These are phyloP conservation scores for Leucopsar rothschildi DNA, from an alignment of 2,113 vertebrate species.

Conservation along the genomic window DNA sequence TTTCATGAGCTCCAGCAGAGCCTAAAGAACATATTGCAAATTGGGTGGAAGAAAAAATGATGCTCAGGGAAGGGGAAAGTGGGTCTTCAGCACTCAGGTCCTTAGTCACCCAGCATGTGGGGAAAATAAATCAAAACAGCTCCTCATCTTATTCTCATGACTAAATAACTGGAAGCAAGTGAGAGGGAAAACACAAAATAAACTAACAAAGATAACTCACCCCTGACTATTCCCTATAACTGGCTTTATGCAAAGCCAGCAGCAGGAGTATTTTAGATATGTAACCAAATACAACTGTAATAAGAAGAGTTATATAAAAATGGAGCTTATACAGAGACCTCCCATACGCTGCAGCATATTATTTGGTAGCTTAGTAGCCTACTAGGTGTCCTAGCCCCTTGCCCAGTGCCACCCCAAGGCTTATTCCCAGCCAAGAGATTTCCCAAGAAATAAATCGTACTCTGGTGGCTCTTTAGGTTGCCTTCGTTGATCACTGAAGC, in stretches of 20 bases:
- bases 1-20: conserved; percentile 21
- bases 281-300: neutral
- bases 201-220: neutral
- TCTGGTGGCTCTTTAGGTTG: neutral
- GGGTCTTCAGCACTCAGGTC: conserved; percentile 25
- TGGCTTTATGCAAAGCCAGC: neutral
- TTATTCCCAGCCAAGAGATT: neutral
- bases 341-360: neutral
- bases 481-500: neutral
- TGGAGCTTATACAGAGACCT: neutral
- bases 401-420: neutral
- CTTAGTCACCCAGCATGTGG: neutral
- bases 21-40: conserved; percentile 2
- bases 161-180: neutral
- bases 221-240: neutral
- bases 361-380: neutral
- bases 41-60: conserved; percentile 16
- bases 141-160: neutral
- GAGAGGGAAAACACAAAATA: neutral
- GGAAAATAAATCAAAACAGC: neutral
- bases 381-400: neutral
- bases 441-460: neutral
- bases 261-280: neutral
- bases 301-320: neutral
- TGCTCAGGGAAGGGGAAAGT: neutral